Conservation (phyloP, 2,888 invertebrate species). For the Callimorpha dominula region DNA sequence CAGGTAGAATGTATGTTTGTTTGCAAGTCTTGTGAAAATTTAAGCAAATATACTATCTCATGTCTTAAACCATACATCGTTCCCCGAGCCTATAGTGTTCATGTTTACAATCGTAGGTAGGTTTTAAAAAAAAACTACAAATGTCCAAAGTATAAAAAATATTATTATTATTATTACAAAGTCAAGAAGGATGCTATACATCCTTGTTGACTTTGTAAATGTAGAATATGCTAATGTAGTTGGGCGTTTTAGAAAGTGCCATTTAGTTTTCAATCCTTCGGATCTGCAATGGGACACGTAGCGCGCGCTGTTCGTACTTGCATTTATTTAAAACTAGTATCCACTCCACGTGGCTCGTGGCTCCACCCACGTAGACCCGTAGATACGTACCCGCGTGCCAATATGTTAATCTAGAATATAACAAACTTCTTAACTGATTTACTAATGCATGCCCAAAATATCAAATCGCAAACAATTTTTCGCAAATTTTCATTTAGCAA, state of each 20-base stretch:
- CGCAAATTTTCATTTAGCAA: too few relatives aligned
- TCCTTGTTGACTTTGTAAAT: background rate
- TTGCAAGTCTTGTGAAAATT: too few relatives aligned
- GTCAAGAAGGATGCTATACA: background rate
- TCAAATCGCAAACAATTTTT: too few relatives aligned
- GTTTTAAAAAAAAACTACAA: background rate
- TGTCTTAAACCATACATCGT: background rate
- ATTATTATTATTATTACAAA: too few relatives aligned
- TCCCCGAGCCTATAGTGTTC: background rate
- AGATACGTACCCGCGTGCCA: too few relatives aligned
- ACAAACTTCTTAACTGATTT: too few relatives aligned
- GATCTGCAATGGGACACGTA: constrained; percentile 1
- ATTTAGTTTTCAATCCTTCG: constrained; percentile 1
- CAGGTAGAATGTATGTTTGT: too few relatives aligned
- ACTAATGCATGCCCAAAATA: too few relatives aligned
- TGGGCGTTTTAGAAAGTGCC: background rate
- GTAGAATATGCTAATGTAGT: background rate
- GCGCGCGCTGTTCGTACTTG: background rate
- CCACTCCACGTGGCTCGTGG: background rate
- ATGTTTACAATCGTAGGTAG: background rate
- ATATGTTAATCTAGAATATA: background rate
- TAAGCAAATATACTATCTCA: background rate
- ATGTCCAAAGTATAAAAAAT: too few relatives aligned
- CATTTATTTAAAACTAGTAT: background rate
- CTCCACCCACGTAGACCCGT: background rate